Evolutionary conservation across 2,113 vertebrate genomes (phyloP).

Genomic region (Antennarius striatus): DNA sequence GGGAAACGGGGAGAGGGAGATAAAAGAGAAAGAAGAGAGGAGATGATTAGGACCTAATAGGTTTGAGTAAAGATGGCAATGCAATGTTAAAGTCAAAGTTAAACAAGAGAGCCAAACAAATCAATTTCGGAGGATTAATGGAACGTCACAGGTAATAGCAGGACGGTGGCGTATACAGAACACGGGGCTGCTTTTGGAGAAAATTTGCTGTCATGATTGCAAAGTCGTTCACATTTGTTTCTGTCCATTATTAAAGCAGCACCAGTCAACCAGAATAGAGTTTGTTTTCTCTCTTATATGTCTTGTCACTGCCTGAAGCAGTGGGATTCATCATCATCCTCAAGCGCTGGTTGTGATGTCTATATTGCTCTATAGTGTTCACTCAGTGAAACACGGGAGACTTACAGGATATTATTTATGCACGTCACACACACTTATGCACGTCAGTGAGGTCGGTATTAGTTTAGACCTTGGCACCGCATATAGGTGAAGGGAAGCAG

Average conservation of each 20-base stretch:
- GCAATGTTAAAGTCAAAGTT: conserved; percentile 38
- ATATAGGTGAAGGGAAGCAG: conserved; percentile 30
- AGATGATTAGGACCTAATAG: conserved; percentile 55
- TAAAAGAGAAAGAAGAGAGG: conserved; percentile 9
- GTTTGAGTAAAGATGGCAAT: conserved; percentile 38
- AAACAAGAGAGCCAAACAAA: conserved; percentile 50
- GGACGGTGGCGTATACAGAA: conserved; percentile 41
- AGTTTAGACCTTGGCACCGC: conserved; percentile 25
- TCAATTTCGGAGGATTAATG: conserved; percentile 52
- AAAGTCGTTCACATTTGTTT: conserved; percentile 56
- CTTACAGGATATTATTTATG: conserved; percentile 29
- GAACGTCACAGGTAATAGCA: conserved; percentile 44
- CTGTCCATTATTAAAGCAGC: conserved; percentile 60
- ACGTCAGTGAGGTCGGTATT: conserved; percentile 15
- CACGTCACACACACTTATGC: conserved; percentile 20
- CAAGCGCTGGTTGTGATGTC: conserved; percentile 47
- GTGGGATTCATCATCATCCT: conserved; percentile 60
- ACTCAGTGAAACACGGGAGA: conserved; percentile 35
- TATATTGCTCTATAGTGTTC: conserved; percentile 39
- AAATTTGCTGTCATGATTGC: conserved; percentile 49
- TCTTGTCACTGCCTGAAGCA: conserved; percentile 62
- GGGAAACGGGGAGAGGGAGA: neutral
- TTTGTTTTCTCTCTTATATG: conserved; percentile 49
- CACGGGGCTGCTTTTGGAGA: conserved; percentile 21
- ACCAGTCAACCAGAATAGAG: conserved; percentile 54